Conservation (phyloP, 1,140 invertebrate species). For the Pollicipes pollicipes region DNA sequence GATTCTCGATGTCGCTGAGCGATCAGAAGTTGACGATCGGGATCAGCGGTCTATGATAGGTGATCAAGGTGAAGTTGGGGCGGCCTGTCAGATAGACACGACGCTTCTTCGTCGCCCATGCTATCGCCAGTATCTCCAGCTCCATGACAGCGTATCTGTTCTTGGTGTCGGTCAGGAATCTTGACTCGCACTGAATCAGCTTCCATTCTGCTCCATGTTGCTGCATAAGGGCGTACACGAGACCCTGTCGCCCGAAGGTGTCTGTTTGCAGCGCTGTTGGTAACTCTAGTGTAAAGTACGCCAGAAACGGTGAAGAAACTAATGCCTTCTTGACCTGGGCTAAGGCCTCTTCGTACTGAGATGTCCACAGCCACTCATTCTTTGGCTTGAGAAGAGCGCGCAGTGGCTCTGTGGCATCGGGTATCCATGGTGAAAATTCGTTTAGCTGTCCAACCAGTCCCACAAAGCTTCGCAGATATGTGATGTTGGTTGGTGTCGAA, state of each 20-base stretch:
- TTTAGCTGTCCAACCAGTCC: too few relatives aligned
- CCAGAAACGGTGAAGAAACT: slow-evolving; percentile 6
- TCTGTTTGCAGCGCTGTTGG: too few relatives aligned
- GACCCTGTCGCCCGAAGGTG: too few relatives aligned
- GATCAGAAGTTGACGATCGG: slow-evolving; percentile 10
- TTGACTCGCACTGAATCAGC: slow-evolving; percentile 4
- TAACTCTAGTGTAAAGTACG: slow-evolving; percentile 5
- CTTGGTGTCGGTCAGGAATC: slow-evolving; percentile 8
- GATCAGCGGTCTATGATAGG: slow-evolving; percentile 13
- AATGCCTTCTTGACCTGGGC: slow-evolving; percentile 8
- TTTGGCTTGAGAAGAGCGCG: too few relatives aligned
- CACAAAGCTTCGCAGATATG: too few relatives aligned
- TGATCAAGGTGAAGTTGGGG: slow-evolving; percentile 9
- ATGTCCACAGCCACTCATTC: slow-evolving; percentile 9
- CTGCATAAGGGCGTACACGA: slow-evolving; percentile 9
- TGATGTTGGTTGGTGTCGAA: neutral
- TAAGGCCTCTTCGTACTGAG: slow-evolving; percentile 8
- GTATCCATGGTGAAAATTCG: too few relatives aligned
- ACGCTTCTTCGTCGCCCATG: slow-evolving; percentile 8
- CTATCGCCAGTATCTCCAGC: too few relatives aligned
- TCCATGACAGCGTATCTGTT: slow-evolving; percentile 10
- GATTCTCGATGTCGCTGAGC: slow-evolving; percentile 10
- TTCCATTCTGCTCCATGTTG: slow-evolving; percentile 5
- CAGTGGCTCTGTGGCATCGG: too few relatives aligned
- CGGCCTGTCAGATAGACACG: slow-evolving; percentile 10